Evolutionary conservation across 2,888 invertebrate genomes (phyloP), one percentile per base, ranked within the genome.

Genomic region (Boloria euphrosyne): DNA sequence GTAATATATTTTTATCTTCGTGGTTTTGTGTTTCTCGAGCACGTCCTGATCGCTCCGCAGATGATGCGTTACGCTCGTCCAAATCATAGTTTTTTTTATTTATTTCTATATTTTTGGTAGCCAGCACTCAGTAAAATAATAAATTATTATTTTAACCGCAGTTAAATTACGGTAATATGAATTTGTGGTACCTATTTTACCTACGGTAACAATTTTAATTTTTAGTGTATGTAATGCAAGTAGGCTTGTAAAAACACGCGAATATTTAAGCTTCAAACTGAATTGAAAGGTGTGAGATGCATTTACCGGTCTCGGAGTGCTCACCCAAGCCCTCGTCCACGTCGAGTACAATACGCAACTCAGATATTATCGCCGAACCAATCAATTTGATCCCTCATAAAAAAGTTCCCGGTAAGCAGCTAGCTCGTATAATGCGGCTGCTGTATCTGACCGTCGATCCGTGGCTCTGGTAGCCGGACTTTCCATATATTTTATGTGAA

Each of bases 331-430:
- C 58, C 47, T 18, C 59, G 49, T 52, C 61, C 52, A 68, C 63
- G 65, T 69, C 68, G 31, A 73, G 75, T 75, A 88, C 85, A 86
- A 89, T 86, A 81, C 84, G 79, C 80, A 80, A 81, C 83, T 82
- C 78, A 77, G 91, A 92, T 92, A 85, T 83, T 90, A 92, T 92
- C 92, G 80, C 80, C 81, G 81, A 87, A 89, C 91, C 90, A 90
- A 92, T 92, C 92, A 91, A 92, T 92, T 92, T 90, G 89, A 91
- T 90, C 89, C 89, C 89, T 88, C 89, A 88, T 90, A 92, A 91
- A 90, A 70, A 92, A 90, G 85, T 85, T 87, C 88, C 87, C 84
- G 81, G 90, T 81, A 85, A 84, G 86, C 84, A 85, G 85, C 85
- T 82, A 84, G 85, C 80, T 79, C 80, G 85, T 81, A 89, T 87